Conservation (phyloP, 2,888 invertebrate genomes). For the Lycocerus yunnanus region DNA sequence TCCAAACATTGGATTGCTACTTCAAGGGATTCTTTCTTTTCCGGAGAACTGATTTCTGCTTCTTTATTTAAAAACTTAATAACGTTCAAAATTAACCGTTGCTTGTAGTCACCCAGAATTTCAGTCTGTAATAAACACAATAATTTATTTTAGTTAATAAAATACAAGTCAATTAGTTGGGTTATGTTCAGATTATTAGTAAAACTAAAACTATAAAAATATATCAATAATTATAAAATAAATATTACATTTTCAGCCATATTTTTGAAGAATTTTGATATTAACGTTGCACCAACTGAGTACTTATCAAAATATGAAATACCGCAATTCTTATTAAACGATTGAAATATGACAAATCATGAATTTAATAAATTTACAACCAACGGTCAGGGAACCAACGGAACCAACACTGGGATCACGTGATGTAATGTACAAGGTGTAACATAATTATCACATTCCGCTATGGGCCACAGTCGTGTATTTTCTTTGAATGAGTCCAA, state of each 20-base stretch:
- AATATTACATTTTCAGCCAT: background rate
- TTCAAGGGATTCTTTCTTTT: constrained; percentile 76
- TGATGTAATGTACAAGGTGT: background rate
- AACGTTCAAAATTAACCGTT: constrained; percentile 36
- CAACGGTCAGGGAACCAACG: background rate
- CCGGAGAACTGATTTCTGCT: constrained; percentile 43
- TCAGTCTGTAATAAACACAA: background rate
- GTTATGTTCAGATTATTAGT: background rate
- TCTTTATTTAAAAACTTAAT: constrained; percentile 48
- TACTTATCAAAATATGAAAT: background rate
- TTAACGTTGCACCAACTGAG: background rate
- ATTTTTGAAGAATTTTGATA: background rate
- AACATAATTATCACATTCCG: background rate
- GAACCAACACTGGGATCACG: background rate
- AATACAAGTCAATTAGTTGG: background rate
- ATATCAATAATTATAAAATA: background rate
- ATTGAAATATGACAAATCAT: background rate
- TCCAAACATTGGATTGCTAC: constrained; percentile 95
- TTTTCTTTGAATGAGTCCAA: no score
- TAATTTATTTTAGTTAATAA: background rate
- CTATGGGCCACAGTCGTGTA: no score
- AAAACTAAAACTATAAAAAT: background rate
- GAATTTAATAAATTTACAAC: background rate
- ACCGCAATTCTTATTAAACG: background rate
- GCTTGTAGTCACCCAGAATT: background rate